Evolutionary conservation across 1,140 invertebrate genomes (phyloP).

Genomic region (Zaprionus lachaisei): DNA sequence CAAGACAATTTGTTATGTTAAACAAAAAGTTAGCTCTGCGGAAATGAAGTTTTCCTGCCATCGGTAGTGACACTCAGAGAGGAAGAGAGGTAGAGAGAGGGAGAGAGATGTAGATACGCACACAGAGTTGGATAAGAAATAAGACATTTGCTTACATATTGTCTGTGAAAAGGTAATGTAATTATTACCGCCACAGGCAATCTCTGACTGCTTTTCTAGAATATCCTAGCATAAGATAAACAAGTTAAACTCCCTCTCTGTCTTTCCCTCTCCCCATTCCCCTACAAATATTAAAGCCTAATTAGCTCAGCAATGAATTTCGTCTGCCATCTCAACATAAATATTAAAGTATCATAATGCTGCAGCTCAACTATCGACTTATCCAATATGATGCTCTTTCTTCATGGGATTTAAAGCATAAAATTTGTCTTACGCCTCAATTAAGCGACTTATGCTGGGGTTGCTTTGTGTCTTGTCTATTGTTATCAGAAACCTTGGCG

Average conservation of each 20-base stretch:
- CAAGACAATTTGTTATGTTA: constrained; percentile 82
- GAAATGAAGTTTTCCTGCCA: constrained; percentile 79
- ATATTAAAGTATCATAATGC: constrained; percentile 7
- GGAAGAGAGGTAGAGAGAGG: neutral
- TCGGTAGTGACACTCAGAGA: constrained; percentile 55
- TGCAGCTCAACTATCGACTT: neutral
- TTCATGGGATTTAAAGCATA: neutral
- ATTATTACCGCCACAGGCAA: constrained; percentile 53
- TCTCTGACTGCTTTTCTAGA: constrained; percentile 12
- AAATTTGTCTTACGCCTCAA: constrained; percentile 37
- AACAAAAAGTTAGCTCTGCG: constrained; percentile 82
- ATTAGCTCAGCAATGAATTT: neutral
- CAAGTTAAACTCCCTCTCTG: neutral
- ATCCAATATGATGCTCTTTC: neutral
- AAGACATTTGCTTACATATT: constrained; percentile 73
- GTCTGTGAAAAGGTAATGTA: constrained; percentile 68
- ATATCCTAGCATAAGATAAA: constrained; percentile 13
- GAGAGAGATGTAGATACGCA: constrained; percentile 10
- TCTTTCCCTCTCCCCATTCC: too few relatives aligned
- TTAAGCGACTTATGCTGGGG: constrained; percentile 55
- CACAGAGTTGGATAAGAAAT: constrained; percentile 16
- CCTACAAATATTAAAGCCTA: constrained; percentile 1
- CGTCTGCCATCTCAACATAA: neutral
- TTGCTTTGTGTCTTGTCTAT: constrained; percentile 10
- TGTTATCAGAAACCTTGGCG: constrained; percentile 77